These are phyloP conservation scores for Pyrrhia umbra DNA, from an alignment of 2,888 invertebrate genomes.

Conservation along the genomic window DNA sequence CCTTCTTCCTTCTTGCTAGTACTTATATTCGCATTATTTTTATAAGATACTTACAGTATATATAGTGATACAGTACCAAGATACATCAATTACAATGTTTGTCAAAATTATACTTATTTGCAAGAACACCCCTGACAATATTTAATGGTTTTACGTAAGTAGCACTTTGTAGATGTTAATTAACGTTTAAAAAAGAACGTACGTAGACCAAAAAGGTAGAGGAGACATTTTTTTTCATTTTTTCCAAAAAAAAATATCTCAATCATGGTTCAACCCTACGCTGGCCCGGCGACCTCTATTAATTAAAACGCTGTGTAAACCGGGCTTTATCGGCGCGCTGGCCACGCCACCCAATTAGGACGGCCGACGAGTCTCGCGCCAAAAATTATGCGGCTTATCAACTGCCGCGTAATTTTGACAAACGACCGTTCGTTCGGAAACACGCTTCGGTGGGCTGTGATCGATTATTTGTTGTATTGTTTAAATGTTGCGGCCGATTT, in stretches of 20 bases:
- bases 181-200: too few relatives aligned
- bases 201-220: too few relatives aligned
- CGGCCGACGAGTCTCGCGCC: constrained; percentile 79
- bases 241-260: not conserved
- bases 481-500: constrained; percentile 56
- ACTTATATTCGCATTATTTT: too few relatives aligned
- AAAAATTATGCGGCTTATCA: constrained; percentile 89
- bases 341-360: constrained; percentile 86
- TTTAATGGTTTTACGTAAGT: too few relatives aligned
- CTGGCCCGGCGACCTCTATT: constrained; percentile 85
- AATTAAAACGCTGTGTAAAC: constrained; percentile 90
- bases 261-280: constrained; percentile 67
- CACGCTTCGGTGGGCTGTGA: constrained; percentile 76
- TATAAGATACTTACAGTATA: too few relatives aligned
- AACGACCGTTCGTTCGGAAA: constrained; percentile 80
- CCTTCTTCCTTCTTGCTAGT: too few relatives aligned
- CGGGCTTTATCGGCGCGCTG: constrained; percentile 85
- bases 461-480: constrained; percentile 76
- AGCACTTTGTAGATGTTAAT: too few relatives aligned
- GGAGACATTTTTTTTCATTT: too few relatives aligned
- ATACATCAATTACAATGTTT: too few relatives aligned
- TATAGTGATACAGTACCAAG: too few relatives aligned
- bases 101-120: too few relatives aligned
- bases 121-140: too few relatives aligned
- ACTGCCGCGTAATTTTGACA: constrained; percentile 87